Conservation (phyloP, 2,888 invertebrate species). For the Diplazon laetatorius region DNA sequence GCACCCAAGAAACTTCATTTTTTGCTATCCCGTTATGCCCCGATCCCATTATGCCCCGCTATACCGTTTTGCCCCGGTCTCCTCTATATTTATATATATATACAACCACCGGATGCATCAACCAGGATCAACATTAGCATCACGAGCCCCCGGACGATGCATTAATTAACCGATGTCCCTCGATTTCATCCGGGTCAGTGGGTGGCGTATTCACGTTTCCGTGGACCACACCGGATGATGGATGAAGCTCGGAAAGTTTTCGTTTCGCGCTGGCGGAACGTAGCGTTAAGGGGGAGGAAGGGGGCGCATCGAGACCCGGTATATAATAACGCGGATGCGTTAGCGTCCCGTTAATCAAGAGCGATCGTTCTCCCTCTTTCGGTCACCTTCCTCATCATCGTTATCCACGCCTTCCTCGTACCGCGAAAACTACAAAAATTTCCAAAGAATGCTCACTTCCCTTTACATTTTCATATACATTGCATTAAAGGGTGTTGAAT, state of each 20-base stretch:
- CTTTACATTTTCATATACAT: neutral
- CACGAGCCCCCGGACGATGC: constrained; percentile 37
- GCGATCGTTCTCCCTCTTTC: constrained; percentile 46
- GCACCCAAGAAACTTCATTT: too few species aligned
- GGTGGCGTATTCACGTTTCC: constrained; percentile 39
- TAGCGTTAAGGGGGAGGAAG: constrained; percentile 19
- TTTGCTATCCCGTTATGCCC: too few species aligned
- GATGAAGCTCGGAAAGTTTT: constrained; percentile 60
- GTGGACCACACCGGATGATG: constrained; percentile 52
- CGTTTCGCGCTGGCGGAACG: constrained; percentile 31
- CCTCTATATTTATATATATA: too few species aligned
- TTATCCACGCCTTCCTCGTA: constrained; percentile 21
- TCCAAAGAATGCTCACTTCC: constrained; percentile 21
- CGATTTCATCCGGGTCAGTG: constrained; percentile 59
- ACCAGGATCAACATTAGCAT: constrained; percentile 27
- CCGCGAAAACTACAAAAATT: constrained; percentile 21
- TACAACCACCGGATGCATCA: neutral
- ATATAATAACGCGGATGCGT: constrained; percentile 57
- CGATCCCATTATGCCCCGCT: too few species aligned
- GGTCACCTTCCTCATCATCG: constrained; percentile 8
- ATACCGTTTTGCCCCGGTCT: too few species aligned
- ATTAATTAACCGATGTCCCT: constrained; percentile 59
- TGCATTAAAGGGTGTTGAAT: neutral
- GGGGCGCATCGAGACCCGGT: constrained; percentile 57
- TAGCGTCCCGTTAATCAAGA: constrained; percentile 62